Percentiles rank a stretch among this genome's conserved stretches.
These are phyloP conservation scores for Procavia capensis DNA, from an alignment of 2,113 vertebrate genomes.

Conservation along the genomic window DNA sequence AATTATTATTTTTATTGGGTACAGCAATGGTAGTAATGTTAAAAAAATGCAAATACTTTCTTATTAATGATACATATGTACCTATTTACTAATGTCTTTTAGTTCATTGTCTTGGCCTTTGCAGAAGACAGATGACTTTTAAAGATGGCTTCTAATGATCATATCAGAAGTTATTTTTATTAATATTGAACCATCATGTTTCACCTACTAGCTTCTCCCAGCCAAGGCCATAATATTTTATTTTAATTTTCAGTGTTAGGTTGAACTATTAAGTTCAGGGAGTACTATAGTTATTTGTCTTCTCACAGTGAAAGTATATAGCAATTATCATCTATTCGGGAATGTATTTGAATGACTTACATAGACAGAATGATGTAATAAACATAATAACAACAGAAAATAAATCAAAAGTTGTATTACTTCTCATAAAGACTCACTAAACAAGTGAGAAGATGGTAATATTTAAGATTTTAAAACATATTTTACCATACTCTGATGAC, in stretches of 20 bases:
- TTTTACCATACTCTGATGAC: neutral
- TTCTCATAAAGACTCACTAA: neutral
- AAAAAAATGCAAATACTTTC: no score
- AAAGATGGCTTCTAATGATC: neutral
- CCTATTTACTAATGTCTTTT: neutral
- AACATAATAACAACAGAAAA: neutral
- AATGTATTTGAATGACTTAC: neutral
- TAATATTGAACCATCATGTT: neutral
- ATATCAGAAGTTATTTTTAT: conserved; percentile 14
- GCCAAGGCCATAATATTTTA: neutral
- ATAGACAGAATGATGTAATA: neutral
- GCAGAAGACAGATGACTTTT: conserved; percentile 19
- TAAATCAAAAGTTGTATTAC: neutral
- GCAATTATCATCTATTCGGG: neutral
- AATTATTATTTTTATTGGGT: no score
- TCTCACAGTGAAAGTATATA: neutral
- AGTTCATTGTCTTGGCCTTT: neutral
- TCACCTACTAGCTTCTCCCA: neutral
- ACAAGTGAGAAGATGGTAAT: neutral
- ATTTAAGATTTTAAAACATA: neutral
- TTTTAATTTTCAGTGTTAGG: conserved; percentile 14
- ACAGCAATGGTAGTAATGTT: no score
- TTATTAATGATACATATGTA: no score
- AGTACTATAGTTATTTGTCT: neutral
- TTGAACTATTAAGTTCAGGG: neutral